These are phyloP conservation scores for Emydoidea blandingii DNA, from an alignment of 2,797 vertebrate genomes.

Conservation along the genomic window DNA sequence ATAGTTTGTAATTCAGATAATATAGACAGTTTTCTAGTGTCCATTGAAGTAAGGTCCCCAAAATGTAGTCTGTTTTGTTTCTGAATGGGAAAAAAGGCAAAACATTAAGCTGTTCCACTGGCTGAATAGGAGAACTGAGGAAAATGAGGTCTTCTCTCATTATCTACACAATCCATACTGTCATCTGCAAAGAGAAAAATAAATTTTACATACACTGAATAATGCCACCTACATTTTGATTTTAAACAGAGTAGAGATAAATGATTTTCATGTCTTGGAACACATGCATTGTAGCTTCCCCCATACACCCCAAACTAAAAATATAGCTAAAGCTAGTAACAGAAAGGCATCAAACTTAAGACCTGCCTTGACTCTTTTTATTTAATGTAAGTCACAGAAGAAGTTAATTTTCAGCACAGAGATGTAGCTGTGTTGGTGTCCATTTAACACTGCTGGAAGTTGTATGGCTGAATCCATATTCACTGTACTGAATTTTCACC, in stretches of 20 bases:
- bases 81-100: constrained; percentile 69
- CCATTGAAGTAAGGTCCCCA: constrained; percentile 83
- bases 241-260: background rate
- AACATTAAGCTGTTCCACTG: constrained; percentile 92
- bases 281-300: background rate
- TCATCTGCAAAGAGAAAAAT: constrained; percentile 83
- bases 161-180: constrained; percentile 96
- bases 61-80: constrained; percentile 86
- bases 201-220: background rate
- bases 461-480: background rate
- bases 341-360: background rate
- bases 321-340: background rate
- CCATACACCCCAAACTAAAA: background rate
- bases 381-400: background rate
- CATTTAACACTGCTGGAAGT: background rate
- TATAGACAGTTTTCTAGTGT: constrained; percentile 83
- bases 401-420: background rate
- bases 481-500: background rate
- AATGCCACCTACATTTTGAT: background rate
- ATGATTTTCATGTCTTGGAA: fast-evolving
- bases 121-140: constrained; percentile 98
- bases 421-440: background rate
- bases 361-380: background rate
- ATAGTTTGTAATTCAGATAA: constrained; percentile 82
- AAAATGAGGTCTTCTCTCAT: constrained; percentile 96